These are phyloP conservation scores for Drosophila histrio DNA, from an alignment of 2,888 invertebrate genomes.

Conservation along the genomic window DNA sequence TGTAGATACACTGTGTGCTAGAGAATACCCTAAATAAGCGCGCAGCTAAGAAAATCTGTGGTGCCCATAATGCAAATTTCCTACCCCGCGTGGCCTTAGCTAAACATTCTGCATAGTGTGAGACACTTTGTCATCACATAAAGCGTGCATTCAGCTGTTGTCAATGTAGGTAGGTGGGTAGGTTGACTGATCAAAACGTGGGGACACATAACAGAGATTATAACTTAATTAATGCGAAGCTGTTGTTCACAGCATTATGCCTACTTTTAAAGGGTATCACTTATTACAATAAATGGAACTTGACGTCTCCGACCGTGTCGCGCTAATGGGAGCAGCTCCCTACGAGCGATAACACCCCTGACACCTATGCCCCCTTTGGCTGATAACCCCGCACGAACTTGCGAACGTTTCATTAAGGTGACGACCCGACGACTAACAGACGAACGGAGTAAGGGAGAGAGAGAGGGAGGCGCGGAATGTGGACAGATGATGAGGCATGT, in stretches of 20 bases:
- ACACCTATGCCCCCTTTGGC: slow-evolving; percentile 35
- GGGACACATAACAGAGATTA: not conserved
- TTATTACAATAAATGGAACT: slow-evolving; percentile 34
- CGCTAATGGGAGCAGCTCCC: slow-evolving; percentile 56
- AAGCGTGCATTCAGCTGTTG: no score
- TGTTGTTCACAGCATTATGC: not conserved
- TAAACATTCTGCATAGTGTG: no score
- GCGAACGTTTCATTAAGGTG: slow-evolving; percentile 40
- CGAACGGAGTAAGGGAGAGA: not conserved
- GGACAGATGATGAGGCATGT: slow-evolving; percentile 42
- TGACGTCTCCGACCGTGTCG: slow-evolving; percentile 35
- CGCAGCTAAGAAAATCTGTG: not conserved
- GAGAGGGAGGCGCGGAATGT: not conserved
- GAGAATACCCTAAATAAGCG: not conserved
- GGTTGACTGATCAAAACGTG: not conserved
- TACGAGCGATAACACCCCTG: slow-evolving; percentile 60
- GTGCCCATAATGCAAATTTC: no score
- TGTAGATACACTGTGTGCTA: slow-evolving; percentile 12
- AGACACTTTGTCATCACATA: no score
- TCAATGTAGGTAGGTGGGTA: no score
- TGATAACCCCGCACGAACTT: slow-evolving; percentile 66
- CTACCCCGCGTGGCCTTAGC: no score
- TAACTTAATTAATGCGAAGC: not conserved
- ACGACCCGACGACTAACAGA: slow-evolving; percentile 27
- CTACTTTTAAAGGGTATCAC: not conserved